phyloP scores from a whole-genome alignment of 2,888 invertebrate species.

The Clitarchus hookeri region DNA sequence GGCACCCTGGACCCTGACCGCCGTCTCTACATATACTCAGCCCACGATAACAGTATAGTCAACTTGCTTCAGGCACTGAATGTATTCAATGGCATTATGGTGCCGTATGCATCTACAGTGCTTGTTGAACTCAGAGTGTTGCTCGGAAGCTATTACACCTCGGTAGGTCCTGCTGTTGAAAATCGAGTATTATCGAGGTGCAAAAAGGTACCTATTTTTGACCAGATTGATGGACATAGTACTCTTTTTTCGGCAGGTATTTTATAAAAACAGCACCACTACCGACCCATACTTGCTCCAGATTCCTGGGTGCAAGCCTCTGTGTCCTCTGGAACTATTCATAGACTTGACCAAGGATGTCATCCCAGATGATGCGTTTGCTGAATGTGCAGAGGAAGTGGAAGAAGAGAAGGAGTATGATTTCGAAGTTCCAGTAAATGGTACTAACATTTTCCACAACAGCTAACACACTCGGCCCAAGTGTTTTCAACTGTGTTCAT shows the following conservation, averaged over 20 bases:
- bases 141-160: not conserved
- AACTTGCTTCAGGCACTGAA: not conserved
- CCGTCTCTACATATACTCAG: not conserved
- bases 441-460: not conserved
- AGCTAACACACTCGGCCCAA: too few relatives aligned
- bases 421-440: not conserved
- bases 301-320: not conserved
- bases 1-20: not conserved
- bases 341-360: not conserved
- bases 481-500: too few relatives aligned
- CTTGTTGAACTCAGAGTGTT: not conserved
- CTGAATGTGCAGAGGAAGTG: not conserved
- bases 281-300: not conserved
- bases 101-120: constrained; percentile 6
- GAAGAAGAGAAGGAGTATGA: not conserved
- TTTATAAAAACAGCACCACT: not conserved
- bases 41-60: not conserved
- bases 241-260: constrained; percentile 18
- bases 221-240: not conserved
- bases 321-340: not conserved
- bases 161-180: not conserved
- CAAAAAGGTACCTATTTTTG: too few relatives aligned
- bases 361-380: not conserved
- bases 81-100: constrained; percentile 8
- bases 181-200: too few relatives aligned